Evolutionary conservation across 2,113 vertebrate species (phyloP), one percentile per base, ranked within the genome.

Genomic region (Tragulus kanchil): DNA sequence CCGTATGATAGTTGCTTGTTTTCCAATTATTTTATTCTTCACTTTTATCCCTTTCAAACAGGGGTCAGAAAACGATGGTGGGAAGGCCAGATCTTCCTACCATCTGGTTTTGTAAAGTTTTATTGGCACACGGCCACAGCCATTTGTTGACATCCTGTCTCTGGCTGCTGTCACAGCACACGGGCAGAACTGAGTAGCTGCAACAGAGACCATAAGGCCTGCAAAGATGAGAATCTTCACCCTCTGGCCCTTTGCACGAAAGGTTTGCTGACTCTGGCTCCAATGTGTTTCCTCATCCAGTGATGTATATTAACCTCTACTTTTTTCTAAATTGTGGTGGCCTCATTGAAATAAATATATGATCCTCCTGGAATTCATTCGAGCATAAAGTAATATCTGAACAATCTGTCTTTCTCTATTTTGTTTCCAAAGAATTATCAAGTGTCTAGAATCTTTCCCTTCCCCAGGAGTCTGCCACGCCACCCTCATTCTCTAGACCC

Each of bases 91-190:
- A 67, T 67, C 42, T 86, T 83, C 28, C 50, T 45, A 62, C 42
- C 19, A 11, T 67, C 64, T 97, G 56, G 85, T 87, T 93, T 87
- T 84, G 59, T 96, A 78, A 79, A 92, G 71, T 90, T 95, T 96
- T 82, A 93, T 96, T 93, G 81, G 77, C 54, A 90, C 28, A 78
- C 19, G 52, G 82, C 52, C 31, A 28, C 1, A 17, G 17, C 7
- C 7, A 19, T 17, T 85, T 50, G 62, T 71, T 93, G 94, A 58
- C 14, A 17, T 61, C n/a, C 45, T 16, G 12, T 48, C 69, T 65
- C 1, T 45, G 69, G 69, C 23, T 61, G n/a, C 59, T 82, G 86
- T 88, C 69, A 54, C 16, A 65, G 25, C 25, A 11, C 3, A 48
- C 13, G 48, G 45, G 59, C 48, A 54, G 42, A 50, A 62, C 21